Conservation (phyloP, 2,888 invertebrate species). For the Phyto melanocephala region DNA sequence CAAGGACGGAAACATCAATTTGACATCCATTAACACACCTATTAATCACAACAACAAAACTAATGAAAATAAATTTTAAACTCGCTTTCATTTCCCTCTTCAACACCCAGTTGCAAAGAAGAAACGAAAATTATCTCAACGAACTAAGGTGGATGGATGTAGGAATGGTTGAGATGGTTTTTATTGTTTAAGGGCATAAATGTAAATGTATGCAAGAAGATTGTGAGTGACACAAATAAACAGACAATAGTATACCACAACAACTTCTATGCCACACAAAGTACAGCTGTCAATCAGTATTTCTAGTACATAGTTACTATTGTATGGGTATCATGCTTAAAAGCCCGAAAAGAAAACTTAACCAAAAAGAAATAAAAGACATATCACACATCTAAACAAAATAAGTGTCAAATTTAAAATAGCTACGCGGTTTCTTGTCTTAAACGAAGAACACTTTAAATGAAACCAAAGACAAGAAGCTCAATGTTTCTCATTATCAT, state of each 20-base stretch:
- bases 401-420: slow-evolving; percentile 29
- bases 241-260: not conserved
- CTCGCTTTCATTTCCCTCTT: not conserved
- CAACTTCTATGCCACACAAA: slow-evolving; percentile 49
- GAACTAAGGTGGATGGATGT: not conserved
- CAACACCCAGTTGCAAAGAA: not conserved
- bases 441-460: slow-evolving; percentile 26
- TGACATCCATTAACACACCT: slow-evolving; percentile 78
- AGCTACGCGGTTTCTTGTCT: slow-evolving; percentile 27
- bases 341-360: slow-evolving; percentile 25
- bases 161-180: not conserved
- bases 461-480: slow-evolving; percentile 34
- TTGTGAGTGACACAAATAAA: slow-evolving; percentile 15
- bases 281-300: slow-evolving; percentile 39
- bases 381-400: not conserved
- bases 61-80: slow-evolving; percentile 40
- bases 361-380: slow-evolving; percentile 6
- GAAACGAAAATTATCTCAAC: not conserved
- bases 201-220: not conserved
- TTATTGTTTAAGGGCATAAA: not conserved
- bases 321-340: slow-evolving; percentile 31
- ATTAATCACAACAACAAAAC: slow-evolving; percentile 73
- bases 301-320: not conserved
- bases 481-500: not conserved
- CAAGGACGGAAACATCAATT: slow-evolving; percentile 73